Evolutionary conservation across 1,140 invertebrate species (phyloP).

Genomic region (Drosophila suzukii): DNA sequence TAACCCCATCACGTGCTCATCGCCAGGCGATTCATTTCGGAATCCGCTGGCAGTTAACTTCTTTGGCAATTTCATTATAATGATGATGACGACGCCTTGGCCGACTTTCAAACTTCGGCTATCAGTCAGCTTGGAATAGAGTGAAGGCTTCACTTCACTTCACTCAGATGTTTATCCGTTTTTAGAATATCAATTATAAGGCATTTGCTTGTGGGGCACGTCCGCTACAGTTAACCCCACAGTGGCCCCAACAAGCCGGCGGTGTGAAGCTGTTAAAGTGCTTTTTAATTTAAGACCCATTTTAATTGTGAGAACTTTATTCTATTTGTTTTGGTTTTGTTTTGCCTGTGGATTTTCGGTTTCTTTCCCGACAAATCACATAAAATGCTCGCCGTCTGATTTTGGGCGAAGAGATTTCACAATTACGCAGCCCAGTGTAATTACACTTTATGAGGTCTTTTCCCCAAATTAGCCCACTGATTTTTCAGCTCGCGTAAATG

Average conservation of each 20-base stretch:
- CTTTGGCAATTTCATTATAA: conserved; percentile 72
- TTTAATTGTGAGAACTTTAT: conserved; percentile 83
- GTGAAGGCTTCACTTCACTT: conserved; percentile 21
- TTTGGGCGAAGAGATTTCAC: conserved; percentile 28
- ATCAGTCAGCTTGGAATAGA: conserved; percentile 19
- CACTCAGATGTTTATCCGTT: conserved; percentile 74
- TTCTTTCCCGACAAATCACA: conserved; percentile 49
- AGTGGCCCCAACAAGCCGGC: conserved; percentile 11
- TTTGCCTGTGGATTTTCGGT: conserved; percentile 1
- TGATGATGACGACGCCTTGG: conserved; percentile 65
- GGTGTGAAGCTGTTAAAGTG: conserved; percentile 81
- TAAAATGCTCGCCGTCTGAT: conserved; percentile 46
- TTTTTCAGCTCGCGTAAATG: conserved; percentile 1
- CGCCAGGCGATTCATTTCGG: conserved; percentile 19
- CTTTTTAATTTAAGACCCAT: conserved; percentile 81
- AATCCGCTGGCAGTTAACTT: conserved; percentile 31
- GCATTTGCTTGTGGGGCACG: conserved; percentile 77
- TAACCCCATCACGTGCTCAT: conserved; percentile 22
- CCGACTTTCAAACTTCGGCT: conserved; percentile 32
- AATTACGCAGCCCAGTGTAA: conserved; percentile 44
- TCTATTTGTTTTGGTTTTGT: conserved; percentile 62
- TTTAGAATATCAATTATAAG: conserved; percentile 83
- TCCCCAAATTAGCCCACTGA: conserved; percentile 55
- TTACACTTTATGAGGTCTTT: conserved; percentile 69
- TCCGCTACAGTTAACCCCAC: conserved; percentile 65